Percentiles rank a stretch among this genome's conserved stretches.
Evolutionary conservation across 2,113 vertebrate species (phyloP).

Genomic region (Oxyura jamaicensis): DNA sequence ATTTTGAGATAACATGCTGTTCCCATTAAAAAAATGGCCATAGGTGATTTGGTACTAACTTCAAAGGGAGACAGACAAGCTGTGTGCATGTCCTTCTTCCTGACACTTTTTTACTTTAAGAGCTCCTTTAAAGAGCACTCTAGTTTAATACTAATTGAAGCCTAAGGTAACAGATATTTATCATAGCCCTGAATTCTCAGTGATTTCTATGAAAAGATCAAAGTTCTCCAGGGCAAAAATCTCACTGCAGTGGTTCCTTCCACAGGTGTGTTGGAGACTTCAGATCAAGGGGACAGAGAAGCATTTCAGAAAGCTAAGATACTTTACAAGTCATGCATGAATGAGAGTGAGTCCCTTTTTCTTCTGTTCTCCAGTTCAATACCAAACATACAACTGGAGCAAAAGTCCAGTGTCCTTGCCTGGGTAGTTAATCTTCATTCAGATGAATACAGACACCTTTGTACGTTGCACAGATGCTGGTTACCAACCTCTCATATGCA

Average conservation of each 20-base stretch:
- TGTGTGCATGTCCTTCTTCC: neutral
- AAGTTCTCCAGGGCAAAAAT: neutral
- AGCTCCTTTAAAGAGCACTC: conserved; percentile 10
- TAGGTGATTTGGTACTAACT: neutral
- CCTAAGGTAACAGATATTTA: neutral
- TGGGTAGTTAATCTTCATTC: neutral
- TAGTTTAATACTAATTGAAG: neutral
- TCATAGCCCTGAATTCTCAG: neutral
- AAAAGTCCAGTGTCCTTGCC: neutral
- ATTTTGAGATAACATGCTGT: neutral
- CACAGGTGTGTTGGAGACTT: conserved; percentile 89
- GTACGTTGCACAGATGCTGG: neutral
- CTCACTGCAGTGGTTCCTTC: conserved; percentile 2
- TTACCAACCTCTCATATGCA: neutral
- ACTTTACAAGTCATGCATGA: conserved; percentile 95
- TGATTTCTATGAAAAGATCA: neutral
- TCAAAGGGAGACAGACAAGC: conserved; percentile 22
- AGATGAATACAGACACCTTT: neutral
- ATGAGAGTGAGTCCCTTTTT: conserved; percentile 86
- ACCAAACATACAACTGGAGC: neutral
- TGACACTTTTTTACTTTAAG: neutral
- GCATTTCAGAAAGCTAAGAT: conserved; percentile 92
- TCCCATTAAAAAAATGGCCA: neutral
- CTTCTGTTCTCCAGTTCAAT: neutral
- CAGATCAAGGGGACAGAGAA: conserved; percentile 81